Conservation (phyloP, 2,797 vertebrate species). For the Mormyrus hasselquistii region DNA sequence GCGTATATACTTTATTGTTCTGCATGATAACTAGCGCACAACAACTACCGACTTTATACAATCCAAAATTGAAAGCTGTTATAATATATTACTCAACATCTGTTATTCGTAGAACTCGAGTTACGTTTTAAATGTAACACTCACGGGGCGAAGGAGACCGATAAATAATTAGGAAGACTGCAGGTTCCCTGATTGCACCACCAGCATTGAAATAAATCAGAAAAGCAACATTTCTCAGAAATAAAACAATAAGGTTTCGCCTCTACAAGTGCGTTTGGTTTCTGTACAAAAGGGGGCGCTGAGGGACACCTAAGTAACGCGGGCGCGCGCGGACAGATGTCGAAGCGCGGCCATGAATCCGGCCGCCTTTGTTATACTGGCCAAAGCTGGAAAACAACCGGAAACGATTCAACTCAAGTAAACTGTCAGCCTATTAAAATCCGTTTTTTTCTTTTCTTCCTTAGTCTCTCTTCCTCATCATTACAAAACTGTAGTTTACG, state of each 20-base stretch:
- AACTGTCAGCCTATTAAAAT: background rate
- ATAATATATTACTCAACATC: conserved; percentile 48
- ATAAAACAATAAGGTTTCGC: conserved; percentile 14
- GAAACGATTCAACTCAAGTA: conserved; percentile 3
- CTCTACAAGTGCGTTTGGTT: conserved; percentile 11
- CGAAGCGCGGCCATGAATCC: conserved; percentile 13
- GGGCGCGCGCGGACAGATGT: background rate
- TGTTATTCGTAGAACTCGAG: conserved; percentile 50
- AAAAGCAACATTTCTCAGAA: conserved; percentile 23
- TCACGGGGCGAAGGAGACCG: conserved; percentile 51
- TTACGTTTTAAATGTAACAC: conserved; percentile 52
- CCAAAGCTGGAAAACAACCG: conserved; percentile 21
- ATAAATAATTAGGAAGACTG: conserved; percentile 71
- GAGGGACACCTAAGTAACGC: conserved; percentile 14
- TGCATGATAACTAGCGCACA: conserved; percentile 65
- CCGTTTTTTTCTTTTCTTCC: background rate
- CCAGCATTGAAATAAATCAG: conserved; percentile 30
- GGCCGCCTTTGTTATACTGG: conserved; percentile 23
- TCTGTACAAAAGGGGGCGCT: conserved; percentile 25
- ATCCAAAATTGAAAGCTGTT: conserved; percentile 54
- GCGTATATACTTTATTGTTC: conserved; percentile 67
- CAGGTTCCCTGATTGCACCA: conserved; percentile 63
- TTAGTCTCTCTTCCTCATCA: conserved; percentile 8
- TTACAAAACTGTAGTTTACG: conserved; percentile 35
- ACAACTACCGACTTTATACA: conserved; percentile 63